These are phyloP conservation scores for Zophobas atratus DNA, from an alignment of 1,140 invertebrate genomes.

Conservation along the genomic window DNA sequence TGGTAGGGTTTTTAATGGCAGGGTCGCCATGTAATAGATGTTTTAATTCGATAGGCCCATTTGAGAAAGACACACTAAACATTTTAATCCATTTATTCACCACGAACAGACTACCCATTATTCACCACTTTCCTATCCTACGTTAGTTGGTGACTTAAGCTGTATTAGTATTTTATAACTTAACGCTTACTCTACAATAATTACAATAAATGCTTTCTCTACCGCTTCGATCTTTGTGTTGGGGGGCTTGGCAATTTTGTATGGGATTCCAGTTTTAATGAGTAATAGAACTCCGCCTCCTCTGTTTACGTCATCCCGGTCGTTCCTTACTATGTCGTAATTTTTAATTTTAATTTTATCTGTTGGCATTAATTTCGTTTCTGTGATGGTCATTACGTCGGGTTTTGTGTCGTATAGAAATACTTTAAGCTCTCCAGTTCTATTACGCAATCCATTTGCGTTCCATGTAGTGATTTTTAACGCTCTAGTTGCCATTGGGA, in stretches of 20 bases:
- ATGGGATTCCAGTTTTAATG: constrained; percentile 8
- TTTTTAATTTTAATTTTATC: constrained; percentile 13
- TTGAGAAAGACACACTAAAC: no score
- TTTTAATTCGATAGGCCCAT: no score
- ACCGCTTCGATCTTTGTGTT: neutral
- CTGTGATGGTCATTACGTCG: constrained; percentile 11
- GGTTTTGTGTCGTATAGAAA: neutral
- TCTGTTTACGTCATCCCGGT: neutral
- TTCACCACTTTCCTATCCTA: no score
- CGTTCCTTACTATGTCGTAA: neutral
- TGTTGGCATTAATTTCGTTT: neutral
- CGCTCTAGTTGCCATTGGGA: neutral
- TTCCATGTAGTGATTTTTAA: constrained; percentile 3
- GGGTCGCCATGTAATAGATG: no score
- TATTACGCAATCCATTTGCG: neutral
- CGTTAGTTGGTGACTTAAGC: no score
- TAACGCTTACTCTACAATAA: no score
- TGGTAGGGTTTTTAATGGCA: no score
- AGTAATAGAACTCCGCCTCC: constrained; percentile 4
- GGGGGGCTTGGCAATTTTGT: neutral
- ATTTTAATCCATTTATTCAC: no score
- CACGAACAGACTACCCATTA: no score
- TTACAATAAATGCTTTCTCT: no score
- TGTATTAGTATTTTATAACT: no score
- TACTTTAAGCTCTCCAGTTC: neutral